phyloP scores from a whole-genome alignment of 1,140 invertebrate genomes.

The Oncopodura yosiiana region DNA sequence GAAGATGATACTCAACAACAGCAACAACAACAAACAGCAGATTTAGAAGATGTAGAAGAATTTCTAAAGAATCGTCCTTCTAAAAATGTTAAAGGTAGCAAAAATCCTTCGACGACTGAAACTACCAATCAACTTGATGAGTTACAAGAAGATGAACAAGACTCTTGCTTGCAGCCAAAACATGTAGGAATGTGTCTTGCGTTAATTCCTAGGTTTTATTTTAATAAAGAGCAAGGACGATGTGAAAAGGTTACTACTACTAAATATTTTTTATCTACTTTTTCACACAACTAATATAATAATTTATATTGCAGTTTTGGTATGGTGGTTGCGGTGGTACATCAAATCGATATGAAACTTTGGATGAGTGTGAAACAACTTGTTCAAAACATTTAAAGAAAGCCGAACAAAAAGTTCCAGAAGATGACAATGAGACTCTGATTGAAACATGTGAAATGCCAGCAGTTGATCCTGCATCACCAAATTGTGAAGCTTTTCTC shows the following conservation, averaged over 20 bases:
- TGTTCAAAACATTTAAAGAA: constrained; percentile 45
- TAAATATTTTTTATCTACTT: no score
- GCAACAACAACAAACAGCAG: constrained; percentile 16
- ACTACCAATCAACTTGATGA: neutral
- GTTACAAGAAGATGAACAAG: no score
- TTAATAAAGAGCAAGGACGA: constrained; percentile 10
- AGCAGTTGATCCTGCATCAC: neutral
- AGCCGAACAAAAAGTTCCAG: neutral
- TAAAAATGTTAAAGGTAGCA: neutral
- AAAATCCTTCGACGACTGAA: neutral
- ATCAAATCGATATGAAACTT: constrained; percentile 69
- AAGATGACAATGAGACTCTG: no score
- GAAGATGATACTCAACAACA: constrained; percentile 15
- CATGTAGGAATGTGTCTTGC: constrained; percentile 22
- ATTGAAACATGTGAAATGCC: constrained; percentile 17
- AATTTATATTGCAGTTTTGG: constrained; percentile 61
- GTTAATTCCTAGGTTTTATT: constrained; percentile 22
- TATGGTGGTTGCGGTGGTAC: constrained; percentile 88
- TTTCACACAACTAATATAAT: no score
- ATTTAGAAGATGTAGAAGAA: constrained; percentile 8
- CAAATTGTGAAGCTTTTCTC: constrained; percentile 20
- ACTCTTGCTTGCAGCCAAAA: constrained; percentile 18
- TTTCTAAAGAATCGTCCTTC: neutral
- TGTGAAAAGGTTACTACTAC: no score
- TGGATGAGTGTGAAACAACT: constrained; percentile 62